Conservation (phyloP, 2,888 invertebrate species). For the Amaurobius ferox region DNA sequence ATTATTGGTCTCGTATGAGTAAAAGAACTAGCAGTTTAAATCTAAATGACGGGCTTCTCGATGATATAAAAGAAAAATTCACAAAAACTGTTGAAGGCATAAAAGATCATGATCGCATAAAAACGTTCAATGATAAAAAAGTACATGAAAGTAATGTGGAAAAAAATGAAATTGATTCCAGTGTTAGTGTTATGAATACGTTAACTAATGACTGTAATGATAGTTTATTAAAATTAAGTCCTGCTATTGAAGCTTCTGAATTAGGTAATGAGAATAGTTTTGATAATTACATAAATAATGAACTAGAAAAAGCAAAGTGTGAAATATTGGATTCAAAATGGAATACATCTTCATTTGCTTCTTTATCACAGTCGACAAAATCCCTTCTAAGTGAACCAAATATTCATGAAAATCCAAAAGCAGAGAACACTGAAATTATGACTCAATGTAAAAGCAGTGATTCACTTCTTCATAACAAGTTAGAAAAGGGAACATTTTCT, state of each 20-base stretch:
- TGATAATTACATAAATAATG: constrained; percentile 33
- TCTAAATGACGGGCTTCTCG: constrained; percentile 40
- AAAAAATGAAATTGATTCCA: neutral
- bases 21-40: constrained; percentile 53
- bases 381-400: neutral
- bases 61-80: constrained; percentile 58
- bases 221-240: constrained; percentile 27
- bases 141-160: neutral
- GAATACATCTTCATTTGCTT: neutral
- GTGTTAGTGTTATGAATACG: neutral
- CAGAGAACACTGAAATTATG: neutral
- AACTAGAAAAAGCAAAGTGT: constrained; percentile 46
- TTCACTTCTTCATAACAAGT: neutral
- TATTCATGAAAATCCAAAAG: neutral
- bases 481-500: neutral
- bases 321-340: constrained; percentile 39
- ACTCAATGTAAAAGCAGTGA: neutral
- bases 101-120: constrained; percentile 23
- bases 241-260: constrained; percentile 56
- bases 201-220: neutral
- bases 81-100: constrained; percentile 52
- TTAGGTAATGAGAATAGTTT: constrained; percentile 7
- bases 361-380: neutral
- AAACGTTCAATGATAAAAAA: neutral
- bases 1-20: constrained; percentile 58